A percentile compares a stretch with the other conserved stretches of the same genome.
Conservation (phyloP, 2,888 invertebrate genomes). For the Plutella xylostella region DNA sequence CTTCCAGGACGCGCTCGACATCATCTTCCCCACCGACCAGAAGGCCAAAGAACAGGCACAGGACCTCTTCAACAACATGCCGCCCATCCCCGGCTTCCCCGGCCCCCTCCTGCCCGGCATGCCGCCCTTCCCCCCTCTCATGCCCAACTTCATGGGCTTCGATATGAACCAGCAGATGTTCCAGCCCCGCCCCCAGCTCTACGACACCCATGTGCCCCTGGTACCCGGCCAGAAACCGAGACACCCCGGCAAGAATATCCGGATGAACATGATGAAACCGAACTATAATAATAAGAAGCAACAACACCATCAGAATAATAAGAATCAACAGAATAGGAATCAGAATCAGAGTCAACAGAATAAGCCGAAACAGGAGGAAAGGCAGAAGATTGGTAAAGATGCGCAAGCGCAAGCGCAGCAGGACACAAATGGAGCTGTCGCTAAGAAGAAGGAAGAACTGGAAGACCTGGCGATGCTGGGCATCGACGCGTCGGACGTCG, state of each 20-base stretch:
- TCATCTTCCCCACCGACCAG: slow-evolving; percentile 69
- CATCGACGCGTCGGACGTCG: slow-evolving; percentile 84
- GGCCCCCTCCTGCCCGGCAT: slow-evolving; percentile 23
- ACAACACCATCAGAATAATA: slow-evolving; percentile 12
- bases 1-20: slow-evolving; percentile 75
- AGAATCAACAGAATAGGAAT: slow-evolving; percentile 21
- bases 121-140: slow-evolving; percentile 26
- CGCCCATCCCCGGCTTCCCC: slow-evolving; percentile 23
- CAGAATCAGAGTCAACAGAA: slow-evolving; percentile 14
- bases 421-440: slow-evolving; percentile 24
- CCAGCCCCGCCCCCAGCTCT: slow-evolving; percentile 39
- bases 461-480: slow-evolving; percentile 88
- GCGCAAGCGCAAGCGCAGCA: slow-evolving; percentile 9
- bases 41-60: slow-evolving; percentile 20
- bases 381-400: background rate
- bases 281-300: slow-evolving; percentile 19
- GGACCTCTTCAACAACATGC: slow-evolving; percentile 25
- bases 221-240: slow-evolving; percentile 29
- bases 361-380: slow-evolving; percentile 4
- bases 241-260: slow-evolving; percentile 10
- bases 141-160: slow-evolving; percentile 43
- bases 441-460: slow-evolving; percentile 63
- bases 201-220: slow-evolving; percentile 50
- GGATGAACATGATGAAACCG: slow-evolving; percentile 9
- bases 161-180: slow-evolving; percentile 41